Evolutionary conservation across 2,888 invertebrate species (phyloP).

Genomic region (Schizaphis graminum): DNA sequence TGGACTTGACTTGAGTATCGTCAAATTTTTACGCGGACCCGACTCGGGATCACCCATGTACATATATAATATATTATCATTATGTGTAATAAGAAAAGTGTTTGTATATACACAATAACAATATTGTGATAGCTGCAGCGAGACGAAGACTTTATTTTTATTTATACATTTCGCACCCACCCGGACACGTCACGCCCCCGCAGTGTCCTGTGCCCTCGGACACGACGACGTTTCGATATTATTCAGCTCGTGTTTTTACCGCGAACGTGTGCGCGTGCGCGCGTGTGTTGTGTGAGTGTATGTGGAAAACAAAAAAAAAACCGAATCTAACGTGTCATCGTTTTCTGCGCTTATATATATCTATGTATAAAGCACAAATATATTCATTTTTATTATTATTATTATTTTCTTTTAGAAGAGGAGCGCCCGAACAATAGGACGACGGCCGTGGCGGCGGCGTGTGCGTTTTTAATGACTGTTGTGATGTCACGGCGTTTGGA

Average conservation of each 20-base stretch:
- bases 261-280: not conserved
- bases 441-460: slow-evolving; percentile 33
- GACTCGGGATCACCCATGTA: not conserved
- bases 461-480: slow-evolving; percentile 59
- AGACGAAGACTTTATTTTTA: not conserved
- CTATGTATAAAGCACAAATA: not conserved
- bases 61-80: not conserved
- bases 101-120: not conserved
- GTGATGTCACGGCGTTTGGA: slow-evolving; percentile 62
- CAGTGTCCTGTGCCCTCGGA: slow-evolving; percentile 37
- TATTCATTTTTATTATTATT: not conserved
- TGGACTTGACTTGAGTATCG: no score
- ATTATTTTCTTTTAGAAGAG: slow-evolving; percentile 42
- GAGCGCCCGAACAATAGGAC: slow-evolving; percentile 65
- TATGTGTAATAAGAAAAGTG: not conserved
- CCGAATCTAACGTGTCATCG: slow-evolving; percentile 59
- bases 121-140: not conserved
- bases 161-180: slow-evolving; percentile 19
- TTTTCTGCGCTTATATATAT: not conserved
- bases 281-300: not conserved
- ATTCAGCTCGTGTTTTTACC: slow-evolving; percentile 55
- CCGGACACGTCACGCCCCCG: slow-evolving; percentile 58
- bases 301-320: slow-evolving; percentile 58
- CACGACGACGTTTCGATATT: slow-evolving; percentile 58
- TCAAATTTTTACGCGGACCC: no score